These are phyloP conservation scores for Hipposideros larvatus DNA, from an alignment of 2,797 vertebrate species.

Conservation along the genomic window DNA sequence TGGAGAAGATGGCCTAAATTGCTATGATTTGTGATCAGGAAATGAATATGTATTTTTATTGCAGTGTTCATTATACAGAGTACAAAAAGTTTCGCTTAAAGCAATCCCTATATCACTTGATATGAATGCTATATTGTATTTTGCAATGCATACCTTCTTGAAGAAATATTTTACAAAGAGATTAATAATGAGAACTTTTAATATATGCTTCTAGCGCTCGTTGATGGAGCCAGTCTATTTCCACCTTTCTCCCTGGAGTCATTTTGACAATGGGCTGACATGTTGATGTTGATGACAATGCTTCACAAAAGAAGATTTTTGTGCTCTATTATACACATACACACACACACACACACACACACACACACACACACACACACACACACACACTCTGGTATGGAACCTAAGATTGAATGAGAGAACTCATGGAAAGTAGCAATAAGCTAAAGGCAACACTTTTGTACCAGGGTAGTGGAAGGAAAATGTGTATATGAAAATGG, in stretches of 20 bases:
- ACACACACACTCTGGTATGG: neutral
- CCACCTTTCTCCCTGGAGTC: constrained; percentile 33
- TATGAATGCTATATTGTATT: constrained; percentile 53
- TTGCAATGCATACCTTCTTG: constrained; percentile 50
- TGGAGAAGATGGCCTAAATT: constrained; percentile 58
- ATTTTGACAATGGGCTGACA: constrained; percentile 30
- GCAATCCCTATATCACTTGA: constrained; percentile 15
- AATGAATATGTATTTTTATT: constrained; percentile 75
- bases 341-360: too few species aligned
- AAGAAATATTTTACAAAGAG: constrained; percentile 61
- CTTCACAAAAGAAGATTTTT: constrained; percentile 33
- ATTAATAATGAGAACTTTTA: constrained; percentile 43
- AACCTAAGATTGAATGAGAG: neutral
- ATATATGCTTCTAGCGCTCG: neutral
- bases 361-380: too few species aligned
- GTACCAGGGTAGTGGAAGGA: neutral
- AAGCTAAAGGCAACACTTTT: neutral
- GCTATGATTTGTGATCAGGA: constrained; percentile 67
- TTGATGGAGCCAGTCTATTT: neutral
- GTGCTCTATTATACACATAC: neutral
- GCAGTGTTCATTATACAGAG: constrained; percentile 60
- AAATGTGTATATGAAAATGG: neutral
- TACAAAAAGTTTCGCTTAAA: constrained; percentile 70
- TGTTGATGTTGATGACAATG: neutral
- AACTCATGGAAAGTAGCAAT: neutral